phyloP scores from a whole-genome alignment of 2,888 invertebrate genomes.

The Zaprionus lineosus region DNA sequence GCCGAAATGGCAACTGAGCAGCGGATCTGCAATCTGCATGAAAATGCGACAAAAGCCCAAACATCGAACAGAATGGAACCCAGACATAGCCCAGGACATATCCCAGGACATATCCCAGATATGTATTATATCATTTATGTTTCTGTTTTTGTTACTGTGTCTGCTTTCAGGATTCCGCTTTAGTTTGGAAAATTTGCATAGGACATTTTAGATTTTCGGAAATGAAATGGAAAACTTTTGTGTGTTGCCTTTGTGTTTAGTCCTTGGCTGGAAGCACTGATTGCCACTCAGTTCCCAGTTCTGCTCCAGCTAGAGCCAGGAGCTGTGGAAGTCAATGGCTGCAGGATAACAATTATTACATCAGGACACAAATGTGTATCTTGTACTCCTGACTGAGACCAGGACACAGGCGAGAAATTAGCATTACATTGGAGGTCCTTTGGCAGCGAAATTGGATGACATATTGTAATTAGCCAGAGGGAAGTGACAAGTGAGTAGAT shows the following conservation, averaged over 20 bases:
- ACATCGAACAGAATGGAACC: slow-evolving; percentile 38
- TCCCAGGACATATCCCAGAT: slow-evolving; percentile 7
- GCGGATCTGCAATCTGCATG: slow-evolving; percentile 62
- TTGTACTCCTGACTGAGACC: slow-evolving; percentile 5
- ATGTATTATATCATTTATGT: slow-evolving; percentile 21
- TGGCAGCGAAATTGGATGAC: slow-evolving; percentile 29
- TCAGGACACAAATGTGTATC: slow-evolving; percentile 17
- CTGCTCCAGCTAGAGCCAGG: background rate
- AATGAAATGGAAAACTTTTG: slow-evolving; percentile 46
- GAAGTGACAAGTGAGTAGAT: background rate
- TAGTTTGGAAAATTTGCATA: slow-evolving; percentile 43
- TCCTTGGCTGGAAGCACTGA: slow-evolving; percentile 23
- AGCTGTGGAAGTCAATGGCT: slow-evolving; percentile 23
- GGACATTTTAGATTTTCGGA: slow-evolving; percentile 30
- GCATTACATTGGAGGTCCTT: slow-evolving; percentile 36
- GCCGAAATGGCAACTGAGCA: slow-evolving; percentile 55
- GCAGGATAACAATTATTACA: slow-evolving; percentile 54
- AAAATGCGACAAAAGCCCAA: slow-evolving; percentile 67
- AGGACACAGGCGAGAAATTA: slow-evolving; percentile 20
- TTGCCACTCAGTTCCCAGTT: background rate
- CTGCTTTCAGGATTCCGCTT: background rate
- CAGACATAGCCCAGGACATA: slow-evolving; percentile 13
- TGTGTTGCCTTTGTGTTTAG: slow-evolving; percentile 40
- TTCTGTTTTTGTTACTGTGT: slow-evolving; percentile 17
- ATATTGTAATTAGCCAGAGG: slow-evolving; percentile 34